phyloP scores from a whole-genome alignment of 35 echinoderm and acorn worm species.

The Strongylocentrotus purpuratus region DNA sequence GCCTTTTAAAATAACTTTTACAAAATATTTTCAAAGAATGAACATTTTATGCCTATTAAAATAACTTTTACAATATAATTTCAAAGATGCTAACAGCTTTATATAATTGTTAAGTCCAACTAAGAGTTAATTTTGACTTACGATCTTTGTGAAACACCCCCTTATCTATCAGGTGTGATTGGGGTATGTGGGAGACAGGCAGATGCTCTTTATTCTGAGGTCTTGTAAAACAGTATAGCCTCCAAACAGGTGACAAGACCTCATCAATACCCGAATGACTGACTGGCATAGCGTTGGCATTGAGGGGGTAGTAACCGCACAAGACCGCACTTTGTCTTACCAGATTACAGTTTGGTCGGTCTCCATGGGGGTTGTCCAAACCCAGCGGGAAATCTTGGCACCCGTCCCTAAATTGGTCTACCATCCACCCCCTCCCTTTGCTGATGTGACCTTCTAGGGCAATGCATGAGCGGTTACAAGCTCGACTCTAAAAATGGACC shows the following conservation, averaged over 20 bases:
- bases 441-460: neutral
- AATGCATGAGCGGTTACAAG: neutral
- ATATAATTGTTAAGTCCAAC: too few species aligned
- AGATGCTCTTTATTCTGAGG: neutral
- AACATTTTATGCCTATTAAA: too few species aligned
- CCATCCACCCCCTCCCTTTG: neutral
- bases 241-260: neutral
- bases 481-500: neutral
- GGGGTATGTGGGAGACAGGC: neutral
- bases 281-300: neutral
- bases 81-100: too few species aligned
- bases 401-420: neutral
- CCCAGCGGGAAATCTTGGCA: neutral
- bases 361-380: constrained; percentile 8
- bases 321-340: neutral
- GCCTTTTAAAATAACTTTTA: too few species aligned
- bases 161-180: neutral
- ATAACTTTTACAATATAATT: too few species aligned
- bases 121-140: too few species aligned
- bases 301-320: constrained; percentile 3
- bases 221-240: constrained; percentile 10
- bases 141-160: too few species aligned
- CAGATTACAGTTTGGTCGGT: neutral
- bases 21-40: too few species aligned
- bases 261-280: neutral